phyloP scores from a whole-genome alignment of 2,113 vertebrate species.

The Rhinoderma darwinii region DNA sequence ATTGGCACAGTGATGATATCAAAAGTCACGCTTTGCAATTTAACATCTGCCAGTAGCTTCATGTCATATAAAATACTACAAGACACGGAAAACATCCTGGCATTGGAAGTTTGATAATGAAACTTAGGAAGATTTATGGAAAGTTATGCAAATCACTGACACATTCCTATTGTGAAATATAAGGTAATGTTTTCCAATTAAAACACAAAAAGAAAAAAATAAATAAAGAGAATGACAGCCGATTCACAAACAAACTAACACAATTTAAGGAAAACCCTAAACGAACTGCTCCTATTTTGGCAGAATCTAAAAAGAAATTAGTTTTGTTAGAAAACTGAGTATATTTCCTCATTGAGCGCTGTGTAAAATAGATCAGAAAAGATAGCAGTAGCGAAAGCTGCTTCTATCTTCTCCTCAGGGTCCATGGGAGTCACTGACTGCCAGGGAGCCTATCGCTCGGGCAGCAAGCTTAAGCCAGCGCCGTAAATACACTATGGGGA shows the following conservation, averaged over 20 bases:
- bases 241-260: slow-evolving; percentile 36
- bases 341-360: background rate
- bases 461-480: too few relatives aligned
- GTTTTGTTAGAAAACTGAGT: background rate
- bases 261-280: slow-evolving; percentile 15
- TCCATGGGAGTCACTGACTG: too few relatives aligned
- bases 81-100: slow-evolving; percentile 46
- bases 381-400: too few relatives aligned
- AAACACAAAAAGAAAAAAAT: slow-evolving; percentile 31
- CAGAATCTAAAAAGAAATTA: background rate
- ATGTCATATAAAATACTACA: slow-evolving; percentile 62
- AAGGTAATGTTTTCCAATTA: slow-evolving; percentile 51
- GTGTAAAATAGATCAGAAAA: too few relatives aligned
- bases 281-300: background rate
- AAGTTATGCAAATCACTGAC: slow-evolving; percentile 52
- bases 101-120: slow-evolving; percentile 59
- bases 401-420: too few relatives aligned
- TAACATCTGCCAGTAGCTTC: slow-evolving; percentile 61
- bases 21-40: slow-evolving; percentile 59
- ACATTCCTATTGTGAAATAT: slow-evolving; percentile 44
- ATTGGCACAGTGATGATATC: slow-evolving; percentile 63
- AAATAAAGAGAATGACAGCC: slow-evolving; percentile 19
- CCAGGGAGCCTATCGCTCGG: too few relatives aligned
- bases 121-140: slow-evolving; percentile 55
- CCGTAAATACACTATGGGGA: too few relatives aligned